These are phyloP conservation scores for Parauchenoglanis ngamensis DNA, from an alignment of 2,797 vertebrate genomes.

Conservation along the genomic window DNA sequence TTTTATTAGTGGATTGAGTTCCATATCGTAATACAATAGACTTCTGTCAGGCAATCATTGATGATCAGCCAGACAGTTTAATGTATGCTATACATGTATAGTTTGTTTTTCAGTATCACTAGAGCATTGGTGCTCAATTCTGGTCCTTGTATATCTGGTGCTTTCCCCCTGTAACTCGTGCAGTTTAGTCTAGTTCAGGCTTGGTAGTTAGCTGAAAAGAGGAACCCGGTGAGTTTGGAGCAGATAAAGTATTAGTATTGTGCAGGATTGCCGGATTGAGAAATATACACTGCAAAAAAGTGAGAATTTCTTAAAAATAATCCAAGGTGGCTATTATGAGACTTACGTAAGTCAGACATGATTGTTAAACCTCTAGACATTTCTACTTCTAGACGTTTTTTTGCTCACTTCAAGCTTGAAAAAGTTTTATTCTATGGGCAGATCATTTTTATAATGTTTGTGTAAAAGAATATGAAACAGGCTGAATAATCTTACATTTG, in stretches of 20 bases:
- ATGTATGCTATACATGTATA: neutral
- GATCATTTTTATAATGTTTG: neutral
- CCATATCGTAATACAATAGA: neutral
- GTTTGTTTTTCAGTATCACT: neutral
- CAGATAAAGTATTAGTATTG: neutral
- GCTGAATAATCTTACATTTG: neutral
- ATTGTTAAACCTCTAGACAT: neutral
- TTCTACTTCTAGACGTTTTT: neutral
- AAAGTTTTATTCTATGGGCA: neutral
- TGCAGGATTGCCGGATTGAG: neutral
- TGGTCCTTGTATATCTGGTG: neutral
- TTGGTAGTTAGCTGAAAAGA: neutral
- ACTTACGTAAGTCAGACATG: neutral
- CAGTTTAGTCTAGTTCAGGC: neutral
- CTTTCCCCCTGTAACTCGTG: neutral
- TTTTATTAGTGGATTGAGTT: neutral
- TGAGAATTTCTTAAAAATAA: neutral
- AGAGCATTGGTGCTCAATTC: neutral
- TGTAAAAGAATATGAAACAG: neutral
- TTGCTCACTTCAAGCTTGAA: neutral
- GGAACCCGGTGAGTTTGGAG: neutral
- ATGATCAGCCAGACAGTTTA: neutral
- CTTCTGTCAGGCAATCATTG: neutral
- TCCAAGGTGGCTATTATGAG: neutral
- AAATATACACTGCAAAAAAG: neutral